Conservation (phyloP, 2,797 vertebrate genomes). For the Dallia pectoralis region DNA sequence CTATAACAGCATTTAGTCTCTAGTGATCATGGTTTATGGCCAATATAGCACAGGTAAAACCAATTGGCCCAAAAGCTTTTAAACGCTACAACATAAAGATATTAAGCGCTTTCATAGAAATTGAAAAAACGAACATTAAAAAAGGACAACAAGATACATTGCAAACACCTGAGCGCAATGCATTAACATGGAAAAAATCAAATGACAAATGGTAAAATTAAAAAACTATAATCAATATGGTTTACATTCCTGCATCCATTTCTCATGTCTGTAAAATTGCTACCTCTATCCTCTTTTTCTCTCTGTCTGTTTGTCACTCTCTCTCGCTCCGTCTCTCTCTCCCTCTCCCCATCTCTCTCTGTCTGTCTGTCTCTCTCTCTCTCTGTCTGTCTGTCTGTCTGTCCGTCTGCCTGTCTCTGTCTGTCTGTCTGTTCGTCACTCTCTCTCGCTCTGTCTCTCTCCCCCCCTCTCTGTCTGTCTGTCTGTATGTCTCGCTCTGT, state of each 20-base stretch:
- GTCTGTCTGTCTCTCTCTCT: background rate
- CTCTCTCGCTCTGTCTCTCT: background rate
- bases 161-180: background rate
- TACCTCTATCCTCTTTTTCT: slow-evolving; percentile 9
- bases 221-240: background rate
- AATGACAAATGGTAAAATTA: background rate
- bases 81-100: background rate
- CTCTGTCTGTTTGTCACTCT: background rate
- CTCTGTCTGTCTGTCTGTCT: background rate
- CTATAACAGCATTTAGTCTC: no score
- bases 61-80: background rate
- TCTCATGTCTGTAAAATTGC: background rate
- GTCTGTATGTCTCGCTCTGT: background rate
- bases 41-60: background rate
- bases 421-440: background rate
- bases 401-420: background rate
- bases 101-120: background rate
- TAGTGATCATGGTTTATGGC: no score
- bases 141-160: background rate
- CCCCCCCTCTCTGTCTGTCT: no score
- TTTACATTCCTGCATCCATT: background rate
- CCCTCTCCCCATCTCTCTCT: background rate
- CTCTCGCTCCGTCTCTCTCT: background rate
- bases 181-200: no score
- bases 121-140: background rate